Conservation (phyloP, 2,797 vertebrate species). For the Austrolebias charrua region DNA sequence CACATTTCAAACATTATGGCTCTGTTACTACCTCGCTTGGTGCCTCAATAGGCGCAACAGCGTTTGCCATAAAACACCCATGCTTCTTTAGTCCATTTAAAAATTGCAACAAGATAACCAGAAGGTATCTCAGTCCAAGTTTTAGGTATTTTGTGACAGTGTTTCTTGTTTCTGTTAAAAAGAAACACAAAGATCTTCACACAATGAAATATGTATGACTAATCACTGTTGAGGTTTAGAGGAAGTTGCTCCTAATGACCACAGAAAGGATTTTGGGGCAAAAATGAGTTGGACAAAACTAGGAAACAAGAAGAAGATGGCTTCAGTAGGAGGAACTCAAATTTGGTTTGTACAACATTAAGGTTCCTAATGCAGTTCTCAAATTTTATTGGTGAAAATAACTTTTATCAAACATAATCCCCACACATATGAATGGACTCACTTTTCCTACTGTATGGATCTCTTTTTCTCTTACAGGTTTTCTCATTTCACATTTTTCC, state of each 20-base stretch:
- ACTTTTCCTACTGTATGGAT: conserved; percentile 1
- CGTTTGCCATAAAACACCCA: too few species aligned
- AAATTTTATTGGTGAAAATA: neutral
- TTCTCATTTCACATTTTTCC: conserved; percentile 1
- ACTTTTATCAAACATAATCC: too few species aligned
- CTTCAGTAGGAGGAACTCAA: conserved; percentile 20
- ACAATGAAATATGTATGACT: neutral
- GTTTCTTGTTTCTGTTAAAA: neutral
- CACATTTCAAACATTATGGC: too few species aligned
- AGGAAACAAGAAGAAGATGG: neutral
- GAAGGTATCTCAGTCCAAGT: too few species aligned
- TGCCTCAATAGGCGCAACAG: too few species aligned
- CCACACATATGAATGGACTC: neutral
- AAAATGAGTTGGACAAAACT: neutral
- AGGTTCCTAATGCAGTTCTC: conserved; percentile 15
- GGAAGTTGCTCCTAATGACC: neutral
- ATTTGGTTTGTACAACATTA: conserved; percentile 13
- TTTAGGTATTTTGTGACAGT: too few species aligned
- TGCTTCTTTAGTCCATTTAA: too few species aligned
- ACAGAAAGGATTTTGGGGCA: neutral
- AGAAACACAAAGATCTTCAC: neutral
- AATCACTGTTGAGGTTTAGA: neutral
- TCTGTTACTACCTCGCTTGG: too few species aligned
- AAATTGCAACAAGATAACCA: too few species aligned
- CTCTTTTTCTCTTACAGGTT: neutral